Evolutionary conservation across 2,888 invertebrate genomes (phyloP).

Genomic region (Polymixis flavicincta): DNA sequence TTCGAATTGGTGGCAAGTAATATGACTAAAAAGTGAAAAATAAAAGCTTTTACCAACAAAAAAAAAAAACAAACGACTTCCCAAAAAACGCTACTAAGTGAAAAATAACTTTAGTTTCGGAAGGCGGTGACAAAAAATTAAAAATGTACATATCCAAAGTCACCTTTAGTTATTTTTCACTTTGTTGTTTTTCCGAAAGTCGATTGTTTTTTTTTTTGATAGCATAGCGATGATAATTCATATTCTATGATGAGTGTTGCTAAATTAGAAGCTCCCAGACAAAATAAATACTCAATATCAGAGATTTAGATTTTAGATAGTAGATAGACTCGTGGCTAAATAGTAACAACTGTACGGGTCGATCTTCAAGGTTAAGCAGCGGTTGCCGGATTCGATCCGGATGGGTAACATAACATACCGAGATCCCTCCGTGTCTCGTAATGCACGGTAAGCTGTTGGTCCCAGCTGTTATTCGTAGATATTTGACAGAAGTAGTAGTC

Average conservation of each 20-base stretch:
- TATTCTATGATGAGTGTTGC: background rate
- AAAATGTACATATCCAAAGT: too few relatives aligned
- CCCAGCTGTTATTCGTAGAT: background rate
- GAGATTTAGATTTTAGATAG: background rate
- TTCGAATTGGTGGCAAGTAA: too few relatives aligned
- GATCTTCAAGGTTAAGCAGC: background rate
- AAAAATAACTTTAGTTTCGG: too few relatives aligned
- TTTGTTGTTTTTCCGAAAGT: too few relatives aligned
- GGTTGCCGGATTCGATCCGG: background rate
- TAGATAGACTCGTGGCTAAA: background rate
- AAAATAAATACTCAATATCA: background rate
- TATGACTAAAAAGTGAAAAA: too few relatives aligned
- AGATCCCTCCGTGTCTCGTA: background rate
- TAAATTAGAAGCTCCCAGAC: background rate
- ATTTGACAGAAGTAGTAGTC: background rate
- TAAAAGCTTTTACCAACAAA: too few relatives aligned
- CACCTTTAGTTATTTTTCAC: too few relatives aligned
- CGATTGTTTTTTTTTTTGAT: conserved; percentile 9
- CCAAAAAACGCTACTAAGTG: too few relatives aligned
- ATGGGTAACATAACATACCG: background rate
- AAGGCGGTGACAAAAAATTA: too few relatives aligned
- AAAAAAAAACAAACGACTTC: too few relatives aligned
- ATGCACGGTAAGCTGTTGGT: background rate
- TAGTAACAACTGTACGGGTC: background rate
- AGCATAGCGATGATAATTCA: background rate